Evolutionary conservation across 2,888 invertebrate genomes (phyloP), one percentile per base, ranked within the genome.

Genomic region (Lymantria monacha): DNA sequence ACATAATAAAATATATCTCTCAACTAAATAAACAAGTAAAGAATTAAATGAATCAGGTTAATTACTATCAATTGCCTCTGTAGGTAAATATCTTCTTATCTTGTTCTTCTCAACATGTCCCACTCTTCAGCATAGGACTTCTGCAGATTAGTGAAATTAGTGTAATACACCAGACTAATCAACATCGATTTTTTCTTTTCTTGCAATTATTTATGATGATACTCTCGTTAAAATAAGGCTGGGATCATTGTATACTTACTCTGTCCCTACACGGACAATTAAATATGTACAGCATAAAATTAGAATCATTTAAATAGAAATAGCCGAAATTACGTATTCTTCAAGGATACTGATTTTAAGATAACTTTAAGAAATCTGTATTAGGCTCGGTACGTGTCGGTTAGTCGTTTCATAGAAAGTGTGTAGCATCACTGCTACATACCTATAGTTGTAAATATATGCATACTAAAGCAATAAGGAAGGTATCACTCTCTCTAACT

Each of bases 381-480:
- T 57, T 62, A 22, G 48, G 14, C 14, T 15, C 30, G 46, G 38
- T 38, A 42, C 48, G 31, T 42, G 36, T 33, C n/a, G 15, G 9
- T 41, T 14, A 38, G 48, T 63, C 56, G 47, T 59, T 50, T 54
- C 53, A 59, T 67, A 66, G 66, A 63, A 69, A 67, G 69, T 62
- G 58, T 48, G 42, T 44, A 46, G 51, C 46, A 46, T 55, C 40
- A 36, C 43, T 54, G 60, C 54, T 65, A 63, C 63, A 54, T 65
- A 63, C 63, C 51, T 43, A 41, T 55, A 53, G 51, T 49, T 47
- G 53, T 46, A 41, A 48, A 57, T 42, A 43, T 41, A 60, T 56
- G 58, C 50, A 46, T 59, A 53, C 53, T 48, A 57, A 36, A 46
- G 53, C 57, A 69, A 66, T 63, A 56, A 69, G 69, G 69, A 67